Conservation (phyloP, 2,888 invertebrate genomes). For the Pterobdella sp. region DNA sequence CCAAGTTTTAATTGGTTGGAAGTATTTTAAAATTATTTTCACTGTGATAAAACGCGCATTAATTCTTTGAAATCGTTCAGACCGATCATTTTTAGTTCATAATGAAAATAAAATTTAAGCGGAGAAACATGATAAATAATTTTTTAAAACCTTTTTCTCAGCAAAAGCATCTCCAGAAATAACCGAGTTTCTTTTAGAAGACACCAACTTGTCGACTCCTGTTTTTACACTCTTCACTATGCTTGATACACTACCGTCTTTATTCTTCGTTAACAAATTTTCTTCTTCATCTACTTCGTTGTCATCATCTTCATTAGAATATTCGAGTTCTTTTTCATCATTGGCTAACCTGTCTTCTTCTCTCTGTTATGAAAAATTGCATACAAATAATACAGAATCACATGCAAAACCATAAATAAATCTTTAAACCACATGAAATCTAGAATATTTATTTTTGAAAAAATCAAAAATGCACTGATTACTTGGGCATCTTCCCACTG, state of each 20-base stretch:
- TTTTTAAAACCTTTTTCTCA: neutral
- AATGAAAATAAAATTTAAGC: too few species aligned
- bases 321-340: constrained; percentile 15
- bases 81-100: too few species aligned
- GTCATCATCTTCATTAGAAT: constrained; percentile 10
- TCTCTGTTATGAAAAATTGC: neutral
- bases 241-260: neutral
- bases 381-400: neutral
- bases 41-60: too few species aligned
- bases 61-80: too few species aligned
- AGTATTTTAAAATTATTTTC: too few species aligned
- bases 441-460: neutral
- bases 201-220: neutral
- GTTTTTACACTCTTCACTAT: neutral
- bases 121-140: too few species aligned
- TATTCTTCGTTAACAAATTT: neutral
- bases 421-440: neutral
- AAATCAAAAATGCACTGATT: neutral
- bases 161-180: neutral
- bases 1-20: too few species aligned
- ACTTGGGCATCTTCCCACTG: constrained; percentile 28
- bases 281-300: neutral
- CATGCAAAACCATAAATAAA: neutral
- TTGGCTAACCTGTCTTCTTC: constrained; percentile 17
- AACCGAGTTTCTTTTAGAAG: neutral